These are phyloP conservation scores for Hylaea fasciaria DNA, from an alignment of 2,888 invertebrate species.

Conservation along the genomic window DNA sequence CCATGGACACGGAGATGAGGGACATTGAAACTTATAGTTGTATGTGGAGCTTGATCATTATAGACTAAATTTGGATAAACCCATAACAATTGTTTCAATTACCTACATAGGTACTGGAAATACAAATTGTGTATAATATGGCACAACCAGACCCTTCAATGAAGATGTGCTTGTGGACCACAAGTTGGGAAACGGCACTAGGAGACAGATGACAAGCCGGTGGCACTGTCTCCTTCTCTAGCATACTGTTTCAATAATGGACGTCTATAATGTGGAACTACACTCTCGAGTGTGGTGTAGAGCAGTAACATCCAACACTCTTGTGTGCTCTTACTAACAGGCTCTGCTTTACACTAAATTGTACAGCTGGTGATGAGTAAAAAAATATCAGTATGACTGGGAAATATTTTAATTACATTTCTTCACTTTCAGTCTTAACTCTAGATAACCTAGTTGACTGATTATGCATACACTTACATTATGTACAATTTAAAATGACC, in stretches of 20 bases:
- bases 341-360: no score
- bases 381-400: neutral
- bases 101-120: neutral
- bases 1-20: conserved; percentile 47
- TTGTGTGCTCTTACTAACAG: no score
- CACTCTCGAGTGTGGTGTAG: no score
- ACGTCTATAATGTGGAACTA: no score
- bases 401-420: neutral
- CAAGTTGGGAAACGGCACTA: no score
- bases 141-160: neutral
- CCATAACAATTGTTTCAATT: neutral
- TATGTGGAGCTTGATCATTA: conserved; percentile 4
- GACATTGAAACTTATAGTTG: conserved; percentile 16
- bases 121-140: neutral
- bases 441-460: conserved; percentile 8
- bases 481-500: neutral
- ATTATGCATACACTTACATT: conserved; percentile 1
- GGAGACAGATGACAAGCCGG: no score
- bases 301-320: no score
- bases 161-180: no score
- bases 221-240: no score
- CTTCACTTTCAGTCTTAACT: conserved; percentile 9
- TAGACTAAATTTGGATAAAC: neutral
- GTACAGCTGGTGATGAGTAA: neutral
- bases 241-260: no score